Conservation (phyloP, 2,888 invertebrate genomes). For the Ornithoptera priamus region DNA sequence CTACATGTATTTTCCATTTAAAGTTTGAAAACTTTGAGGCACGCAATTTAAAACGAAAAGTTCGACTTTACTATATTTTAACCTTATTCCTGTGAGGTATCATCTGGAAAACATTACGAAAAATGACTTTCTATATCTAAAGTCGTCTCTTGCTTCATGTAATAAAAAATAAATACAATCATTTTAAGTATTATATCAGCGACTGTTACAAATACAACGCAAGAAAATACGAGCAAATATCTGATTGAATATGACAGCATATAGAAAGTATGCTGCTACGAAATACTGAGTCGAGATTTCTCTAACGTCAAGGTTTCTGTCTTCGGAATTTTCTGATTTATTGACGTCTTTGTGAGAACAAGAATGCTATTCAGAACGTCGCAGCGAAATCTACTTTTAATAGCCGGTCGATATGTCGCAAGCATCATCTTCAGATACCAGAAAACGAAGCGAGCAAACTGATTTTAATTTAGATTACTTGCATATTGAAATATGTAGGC, state of each 20-base stretch:
- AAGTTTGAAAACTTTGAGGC: constrained; percentile 5
- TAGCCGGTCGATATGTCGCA: constrained; percentile 20
- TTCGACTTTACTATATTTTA: not conserved
- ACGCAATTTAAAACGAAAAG: constrained; percentile 12
- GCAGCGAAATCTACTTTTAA: constrained; percentile 23
- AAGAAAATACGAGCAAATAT: not conserved
- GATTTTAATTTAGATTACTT: not conserved
- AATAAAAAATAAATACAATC: not conserved
- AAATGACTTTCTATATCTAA: no score
- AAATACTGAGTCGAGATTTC: not conserved
- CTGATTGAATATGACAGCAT: not conserved
- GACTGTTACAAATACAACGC: not conserved
- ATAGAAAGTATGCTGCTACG: not conserved
- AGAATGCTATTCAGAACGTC: constrained; percentile 21
- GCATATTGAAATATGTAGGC: no score
- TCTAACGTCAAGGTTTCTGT: constrained; percentile 9
- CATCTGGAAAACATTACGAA: not conserved
- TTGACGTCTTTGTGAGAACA: constrained; percentile 22
- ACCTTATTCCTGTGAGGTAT: not conserved
- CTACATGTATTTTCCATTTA: constrained; percentile 23
- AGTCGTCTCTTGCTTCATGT: no score
- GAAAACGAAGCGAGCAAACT: constrained; percentile 3
- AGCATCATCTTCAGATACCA: constrained; percentile 16
- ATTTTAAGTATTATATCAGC: not conserved
- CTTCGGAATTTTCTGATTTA: constrained; percentile 20